Conservation (phyloP, 2,888 invertebrate species). For the Xanthia togata region DNA sequence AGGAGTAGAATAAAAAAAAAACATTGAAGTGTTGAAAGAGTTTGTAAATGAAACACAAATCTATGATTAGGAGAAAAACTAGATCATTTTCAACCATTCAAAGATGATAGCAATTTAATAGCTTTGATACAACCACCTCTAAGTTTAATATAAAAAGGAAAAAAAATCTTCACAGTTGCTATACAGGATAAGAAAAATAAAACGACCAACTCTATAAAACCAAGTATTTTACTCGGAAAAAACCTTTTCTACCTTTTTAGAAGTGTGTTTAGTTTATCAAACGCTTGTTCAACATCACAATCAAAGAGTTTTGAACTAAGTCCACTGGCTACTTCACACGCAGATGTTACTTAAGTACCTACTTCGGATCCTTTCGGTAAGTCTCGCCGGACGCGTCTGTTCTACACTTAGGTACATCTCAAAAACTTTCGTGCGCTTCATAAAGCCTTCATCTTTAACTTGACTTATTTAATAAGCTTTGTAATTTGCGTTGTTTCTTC, state of each 20-base stretch:
- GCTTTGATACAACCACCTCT: neutral
- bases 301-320: constrained; percentile 43
- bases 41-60: neutral
- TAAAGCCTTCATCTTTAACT: constrained; percentile 39
- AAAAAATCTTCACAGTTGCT: neutral
- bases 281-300: constrained; percentile 30
- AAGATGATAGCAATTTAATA: neutral
- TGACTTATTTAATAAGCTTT: constrained; percentile 50
- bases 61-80: neutral
- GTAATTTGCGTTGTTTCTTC: constrained; percentile 47
- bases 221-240: neutral
- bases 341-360: constrained; percentile 38
- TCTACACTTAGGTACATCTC: constrained; percentile 9
- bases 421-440: constrained; percentile 28
- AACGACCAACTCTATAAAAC: neutral
- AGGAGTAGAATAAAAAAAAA: neutral
- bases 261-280: constrained; percentile 4
- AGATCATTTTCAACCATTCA: neutral
- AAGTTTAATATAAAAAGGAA: neutral
- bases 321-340: constrained; percentile 18
- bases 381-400: constrained; percentile 23
- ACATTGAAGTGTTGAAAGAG: too few species aligned
- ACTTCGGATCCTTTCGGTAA: constrained; percentile 39
- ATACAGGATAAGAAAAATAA: neutral
- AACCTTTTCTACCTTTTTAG: neutral